phyloP scores from a whole-genome alignment of 2,888 invertebrate species.

The Octodonta nipae region DNA sequence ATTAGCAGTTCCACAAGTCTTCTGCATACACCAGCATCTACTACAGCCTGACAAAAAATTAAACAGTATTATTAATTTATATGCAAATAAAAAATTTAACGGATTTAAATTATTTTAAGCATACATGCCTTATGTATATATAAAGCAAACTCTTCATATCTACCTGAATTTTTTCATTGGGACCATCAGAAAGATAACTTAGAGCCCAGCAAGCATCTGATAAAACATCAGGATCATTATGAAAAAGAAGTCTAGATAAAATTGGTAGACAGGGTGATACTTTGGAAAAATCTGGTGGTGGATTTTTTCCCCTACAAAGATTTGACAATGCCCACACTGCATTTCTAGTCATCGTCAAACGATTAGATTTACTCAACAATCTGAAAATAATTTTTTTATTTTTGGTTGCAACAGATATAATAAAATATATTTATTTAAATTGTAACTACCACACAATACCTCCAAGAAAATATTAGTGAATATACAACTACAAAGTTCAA shows the following conservation, averaged over 20 bases:
- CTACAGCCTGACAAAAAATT: constrained; percentile 55
- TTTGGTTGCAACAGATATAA: no score
- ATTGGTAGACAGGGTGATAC: constrained; percentile 74
- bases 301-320: constrained; percentile 92
- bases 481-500: no score
- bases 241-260: constrained; percentile 73
- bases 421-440: no score
- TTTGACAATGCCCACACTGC: constrained; percentile 98
- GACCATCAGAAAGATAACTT: constrained; percentile 89
- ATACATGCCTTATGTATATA: no score
- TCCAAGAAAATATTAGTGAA: no score
- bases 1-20: constrained; percentile 42
- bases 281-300: constrained; percentile 79
- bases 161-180: constrained; percentile 83
- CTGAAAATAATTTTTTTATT: constrained; percentile 34
- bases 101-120: no score
- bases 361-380: constrained; percentile 65
- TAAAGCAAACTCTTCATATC: not conserved
- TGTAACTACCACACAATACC: no score
- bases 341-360: constrained; percentile 83
- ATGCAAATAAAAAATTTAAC: no score
- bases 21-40: constrained; percentile 87
- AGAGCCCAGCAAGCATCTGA: constrained; percentile 96
- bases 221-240: constrained; percentile 76
- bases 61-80: not conserved